phyloP scores from a whole-genome alignment of 2,888 invertebrate species.

The Erynnis tages region DNA sequence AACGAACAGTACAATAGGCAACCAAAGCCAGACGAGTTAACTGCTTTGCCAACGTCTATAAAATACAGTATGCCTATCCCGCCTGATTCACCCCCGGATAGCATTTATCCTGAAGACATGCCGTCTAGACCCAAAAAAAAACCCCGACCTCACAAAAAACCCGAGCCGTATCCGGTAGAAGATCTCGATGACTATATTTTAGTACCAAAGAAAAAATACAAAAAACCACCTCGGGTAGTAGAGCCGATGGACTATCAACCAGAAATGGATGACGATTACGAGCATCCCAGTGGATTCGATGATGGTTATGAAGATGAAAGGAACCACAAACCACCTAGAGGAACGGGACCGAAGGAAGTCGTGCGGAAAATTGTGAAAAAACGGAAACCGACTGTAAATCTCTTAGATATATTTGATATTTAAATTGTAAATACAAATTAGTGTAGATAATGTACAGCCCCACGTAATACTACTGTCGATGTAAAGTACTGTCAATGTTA shows the following conservation, averaged over 20 bases:
- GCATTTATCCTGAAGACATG: constrained; percentile 55
- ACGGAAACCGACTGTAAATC: constrained; percentile 62
- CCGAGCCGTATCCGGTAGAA: constrained; percentile 51
- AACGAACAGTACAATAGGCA: constrained; percentile 43
- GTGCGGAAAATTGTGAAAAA: constrained; percentile 67
- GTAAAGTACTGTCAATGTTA: constrained; percentile 20
- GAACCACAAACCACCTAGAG: constrained; percentile 47
- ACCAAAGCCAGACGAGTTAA: constrained; percentile 52
- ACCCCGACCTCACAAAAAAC: constrained; percentile 54
- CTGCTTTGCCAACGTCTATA: constrained; percentile 43
- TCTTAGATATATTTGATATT: constrained; percentile 73
- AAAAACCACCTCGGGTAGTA: constrained; percentile 48
- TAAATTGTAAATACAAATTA: constrained; percentile 63
- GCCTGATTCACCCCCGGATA: constrained; percentile 55
- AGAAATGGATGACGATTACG: constrained; percentile 61
- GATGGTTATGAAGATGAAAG: constrained; percentile 56
- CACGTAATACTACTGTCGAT: too few relatives aligned
- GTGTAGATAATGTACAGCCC: constrained; percentile 38
- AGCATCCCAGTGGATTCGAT: constrained; percentile 48
- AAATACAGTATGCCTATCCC: constrained; percentile 47
- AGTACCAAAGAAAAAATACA: constrained; percentile 71
- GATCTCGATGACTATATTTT: constrained; percentile 65
- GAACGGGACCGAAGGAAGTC: constrained; percentile 41
- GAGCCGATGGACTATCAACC: constrained; percentile 56
- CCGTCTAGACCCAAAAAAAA: constrained; percentile 62